Conservation (phyloP, 1,140 invertebrate genomes). For the Drosophila bocki region DNA sequence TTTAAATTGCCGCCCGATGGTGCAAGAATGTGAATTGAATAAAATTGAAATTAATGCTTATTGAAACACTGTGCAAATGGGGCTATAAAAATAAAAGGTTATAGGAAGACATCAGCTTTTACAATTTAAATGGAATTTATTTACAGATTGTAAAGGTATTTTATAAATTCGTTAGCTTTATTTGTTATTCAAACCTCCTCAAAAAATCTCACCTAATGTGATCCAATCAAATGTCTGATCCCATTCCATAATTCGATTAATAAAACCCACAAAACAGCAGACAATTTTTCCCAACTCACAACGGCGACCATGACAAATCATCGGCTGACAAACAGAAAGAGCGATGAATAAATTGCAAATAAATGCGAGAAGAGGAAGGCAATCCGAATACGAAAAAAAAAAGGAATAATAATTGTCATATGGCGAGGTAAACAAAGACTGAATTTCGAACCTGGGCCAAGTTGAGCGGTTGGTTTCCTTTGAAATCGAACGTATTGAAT, state of each 20-base stretch:
- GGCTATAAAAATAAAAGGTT: constrained; percentile 10
- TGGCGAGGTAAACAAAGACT: constrained; percentile 43
- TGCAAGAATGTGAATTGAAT: constrained; percentile 54
- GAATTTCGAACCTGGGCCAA: constrained; percentile 26
- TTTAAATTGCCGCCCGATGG: constrained; percentile 49
- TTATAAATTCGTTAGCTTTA: not conserved
- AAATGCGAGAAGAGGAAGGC: constrained; percentile 27
- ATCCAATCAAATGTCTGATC: constrained; percentile 22
- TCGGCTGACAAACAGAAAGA: constrained; percentile 33
- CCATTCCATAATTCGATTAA: constrained; percentile 36
- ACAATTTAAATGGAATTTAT: not conserved
- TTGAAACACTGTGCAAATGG: constrained; percentile 17
- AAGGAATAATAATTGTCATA: constrained; percentile 57
- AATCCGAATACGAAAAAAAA: constrained; percentile 8
- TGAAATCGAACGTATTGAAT: constrained; percentile 67
- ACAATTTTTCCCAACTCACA: constrained; percentile 2
- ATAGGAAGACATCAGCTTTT: not conserved
- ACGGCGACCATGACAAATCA: constrained; percentile 40
- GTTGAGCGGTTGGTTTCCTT: constrained; percentile 58
- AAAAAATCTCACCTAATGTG: constrained; percentile 2
- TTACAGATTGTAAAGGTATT: no score
- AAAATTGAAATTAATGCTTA: constrained; percentile 20
- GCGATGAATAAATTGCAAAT: constrained; percentile 58
- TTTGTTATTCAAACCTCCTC: not conserved
- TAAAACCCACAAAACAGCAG: constrained; percentile 15